Evolutionary conservation across 2,888 invertebrate genomes (phyloP), one percentile per base, ranked within the genome.

Genomic region (Megastigmus dorsalis): DNA sequence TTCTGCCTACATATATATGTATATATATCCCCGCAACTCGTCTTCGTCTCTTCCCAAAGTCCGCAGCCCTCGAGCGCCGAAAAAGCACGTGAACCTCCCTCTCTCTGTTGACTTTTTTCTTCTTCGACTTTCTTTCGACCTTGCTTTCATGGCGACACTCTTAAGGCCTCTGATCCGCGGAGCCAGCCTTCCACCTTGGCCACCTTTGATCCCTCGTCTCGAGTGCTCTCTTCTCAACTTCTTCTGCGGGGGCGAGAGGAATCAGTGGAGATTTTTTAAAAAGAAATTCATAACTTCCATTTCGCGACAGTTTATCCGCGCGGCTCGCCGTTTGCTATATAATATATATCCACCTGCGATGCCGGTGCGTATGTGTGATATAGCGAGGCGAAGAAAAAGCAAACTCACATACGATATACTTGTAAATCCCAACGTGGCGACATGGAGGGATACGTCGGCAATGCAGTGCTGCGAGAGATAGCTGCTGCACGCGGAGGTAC

Each of bases 241-340:
- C 75, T n/a, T n/a, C n/a, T n/a, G n/a, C n/a, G n/a, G n/a, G n/a
- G n/a, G n/a, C n/a, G n/a, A n/a, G n/a, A n/a, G n/a, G n/a, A n/a
- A n/a, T n/a, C n/a, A n/a, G n/a, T n/a, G n/a, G n/a, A 84, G 82
- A 82, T 83, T 84, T 82, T 82, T 68, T 79, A 5, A 79, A 81
- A 80, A 82, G 85, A 85, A 87, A 86, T 86, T 87, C 86, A 86
- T 86, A 87, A 86, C 82, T 86, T 82, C 70, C 48, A 45, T 59
- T 63, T 15, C 26, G 33, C 6, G 36, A 20, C 43, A 48, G 28
- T 59, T 72, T 55, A 59, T 57, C 43, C 65, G 26, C 59, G 48
- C 23, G 18, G 38, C 23, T 10, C 20, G n/a, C 28, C 50, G 13
- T n/a, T 30, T 20, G 59, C 10, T n/a, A n/a, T n/a, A n/a, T n/a